Base-by-base conservation (phyloP, 2,797 vertebrate genomes). In the Crocodylus rhombifer region DNA sequence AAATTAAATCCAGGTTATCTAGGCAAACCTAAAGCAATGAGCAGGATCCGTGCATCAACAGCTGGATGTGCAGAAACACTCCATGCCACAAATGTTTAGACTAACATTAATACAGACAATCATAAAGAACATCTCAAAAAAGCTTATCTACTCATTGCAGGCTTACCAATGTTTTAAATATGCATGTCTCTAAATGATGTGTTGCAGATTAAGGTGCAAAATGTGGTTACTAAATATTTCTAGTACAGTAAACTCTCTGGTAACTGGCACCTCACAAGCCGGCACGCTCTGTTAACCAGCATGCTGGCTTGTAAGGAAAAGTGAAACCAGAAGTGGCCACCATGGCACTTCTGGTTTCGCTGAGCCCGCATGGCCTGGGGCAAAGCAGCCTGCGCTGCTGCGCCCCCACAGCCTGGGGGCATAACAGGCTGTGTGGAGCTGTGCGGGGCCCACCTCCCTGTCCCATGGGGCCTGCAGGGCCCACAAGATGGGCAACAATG, bases 1-100 rank as follows among this genome's bases (percentile, higher is more conserved):
- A 95, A 96, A 95, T 95, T 94, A 94, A 94, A 90, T 67, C 81
- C 23, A 94, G 69, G 87, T 91, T 92, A 89, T 86, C 36, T 71
- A 91, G 93, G 88, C 80, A 94, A 95, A 89, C 14, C 60, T 33
- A 80, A 92, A 6, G 14, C 33, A 87, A 93, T 89, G 9, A 2
- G 0, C 55, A 85, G 33, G 4, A 77, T 87, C 67, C 92, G 16
- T 65, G 17, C 7, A 87, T 61, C 77, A 28, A 77, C 33, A 77
- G 14, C 84, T 83, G 83, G 65, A 33, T 67, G 30, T 33, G 57
- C 65, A 65, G n/a, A 75, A 42, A 26, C 81, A 86, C 33, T 71
- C 20, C 62, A 42, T 25, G 4, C 21, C 57, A 88, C 88, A 94
- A 77, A 61, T 28, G 79, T 8, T 64, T 89, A 77, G 62, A 88